Percentiles rank a stretch among this genome's conserved stretches.
phyloP scores from a whole-genome alignment of 2,797 vertebrate genomes.

The Orientallactaga sibirica region DNA sequence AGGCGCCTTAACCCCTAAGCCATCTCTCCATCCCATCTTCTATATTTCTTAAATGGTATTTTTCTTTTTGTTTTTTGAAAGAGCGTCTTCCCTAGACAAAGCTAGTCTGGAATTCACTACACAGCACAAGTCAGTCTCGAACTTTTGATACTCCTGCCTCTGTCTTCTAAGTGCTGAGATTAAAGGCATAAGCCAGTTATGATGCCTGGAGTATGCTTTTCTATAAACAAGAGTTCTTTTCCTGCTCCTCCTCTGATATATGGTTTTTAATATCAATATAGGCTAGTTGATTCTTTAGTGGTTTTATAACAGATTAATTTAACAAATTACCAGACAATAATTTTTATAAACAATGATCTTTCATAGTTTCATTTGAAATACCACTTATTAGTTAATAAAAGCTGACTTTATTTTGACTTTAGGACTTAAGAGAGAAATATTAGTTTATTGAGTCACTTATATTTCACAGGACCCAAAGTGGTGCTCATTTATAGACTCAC shows the following conservation, averaged over 20 bases:
- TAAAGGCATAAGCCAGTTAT: not conserved
- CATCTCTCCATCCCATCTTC: no score
- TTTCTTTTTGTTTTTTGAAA: no score
- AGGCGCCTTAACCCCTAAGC: no score
- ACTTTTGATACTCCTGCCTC: not conserved
- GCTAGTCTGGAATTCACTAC: not conserved
- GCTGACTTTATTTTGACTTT: constrained; percentile 56
- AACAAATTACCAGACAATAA: constrained; percentile 51
- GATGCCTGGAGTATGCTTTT: not conserved
- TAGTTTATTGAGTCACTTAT: constrained; percentile 55
- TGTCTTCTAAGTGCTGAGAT: not conserved
- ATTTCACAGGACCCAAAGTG: constrained; percentile 47
- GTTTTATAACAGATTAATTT: constrained; percentile 62
- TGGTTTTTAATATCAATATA: constrained; percentile 9
- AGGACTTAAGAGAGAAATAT: constrained; percentile 63
- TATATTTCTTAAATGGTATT: no score
- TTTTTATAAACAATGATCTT: constrained; percentile 62
- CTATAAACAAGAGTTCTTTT: constrained; percentile 29
- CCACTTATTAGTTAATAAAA: constrained; percentile 60
- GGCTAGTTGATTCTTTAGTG: constrained; percentile 27
- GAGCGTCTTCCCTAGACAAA: no score
- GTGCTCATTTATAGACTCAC: constrained; percentile 57
- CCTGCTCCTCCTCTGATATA: not conserved
- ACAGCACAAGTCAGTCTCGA: not conserved
- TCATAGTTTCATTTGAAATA: constrained; percentile 30